Evolutionary conservation across 2,797 vertebrate genomes (phyloP).

Genomic region (Gallinago solitaria): DNA sequence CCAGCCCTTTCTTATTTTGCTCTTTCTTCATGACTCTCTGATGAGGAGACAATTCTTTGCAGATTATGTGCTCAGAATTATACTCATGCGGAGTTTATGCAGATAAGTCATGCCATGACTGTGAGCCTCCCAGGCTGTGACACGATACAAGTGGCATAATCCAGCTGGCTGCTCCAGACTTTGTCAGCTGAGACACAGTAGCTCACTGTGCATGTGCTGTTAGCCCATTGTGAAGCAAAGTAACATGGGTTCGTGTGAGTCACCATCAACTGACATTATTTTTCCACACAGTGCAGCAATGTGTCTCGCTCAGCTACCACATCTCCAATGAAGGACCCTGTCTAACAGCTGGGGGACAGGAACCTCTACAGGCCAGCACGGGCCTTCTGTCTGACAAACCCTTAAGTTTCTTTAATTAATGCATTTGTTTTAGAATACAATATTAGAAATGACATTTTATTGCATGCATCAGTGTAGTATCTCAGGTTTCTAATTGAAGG

Average conservation of each 20-base stretch:
- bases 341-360: not conserved
- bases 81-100: not conserved
- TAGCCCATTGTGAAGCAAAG: not conserved
- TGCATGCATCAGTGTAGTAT: rapidly evolving
- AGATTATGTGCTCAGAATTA: not conserved
- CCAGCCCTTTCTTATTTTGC: not conserved
- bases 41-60: not conserved
- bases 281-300: not conserved
- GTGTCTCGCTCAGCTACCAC: not conserved
- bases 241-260: not conserved
- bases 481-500: not conserved
- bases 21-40: not conserved
- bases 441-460: not conserved
- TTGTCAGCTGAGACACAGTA: not conserved
- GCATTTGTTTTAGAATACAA: not conserved
- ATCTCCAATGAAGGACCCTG: not conserved
- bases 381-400: not conserved
- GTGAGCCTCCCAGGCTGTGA: not conserved
- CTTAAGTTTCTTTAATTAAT: slow-evolving; percentile 9
- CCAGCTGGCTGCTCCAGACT: not conserved
- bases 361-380: not conserved
- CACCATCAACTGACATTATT: not conserved
- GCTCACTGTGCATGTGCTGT: not conserved
- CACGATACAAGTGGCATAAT: not conserved
- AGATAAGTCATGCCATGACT: not conserved